Evolutionary conservation across 2,113 vertebrate genomes (phyloP).

Genomic region (Ursus arctos): DNA sequence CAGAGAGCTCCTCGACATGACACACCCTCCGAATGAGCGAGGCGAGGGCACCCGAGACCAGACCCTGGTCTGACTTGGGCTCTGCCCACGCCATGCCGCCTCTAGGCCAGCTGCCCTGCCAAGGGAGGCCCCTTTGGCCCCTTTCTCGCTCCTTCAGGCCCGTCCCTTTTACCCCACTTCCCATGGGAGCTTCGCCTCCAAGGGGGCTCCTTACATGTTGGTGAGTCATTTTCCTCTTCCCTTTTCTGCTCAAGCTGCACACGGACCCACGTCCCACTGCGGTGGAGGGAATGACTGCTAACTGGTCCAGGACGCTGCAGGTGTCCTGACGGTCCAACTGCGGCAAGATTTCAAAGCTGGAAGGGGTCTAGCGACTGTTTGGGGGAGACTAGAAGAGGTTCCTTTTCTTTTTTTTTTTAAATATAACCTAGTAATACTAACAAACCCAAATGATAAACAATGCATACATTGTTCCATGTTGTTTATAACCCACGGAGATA

Average conservation of each 20-base stretch:
- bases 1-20: not conserved
- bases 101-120: not conserved
- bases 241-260: not conserved
- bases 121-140: not conserved
- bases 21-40: not conserved
- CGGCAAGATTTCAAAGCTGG: not conserved
- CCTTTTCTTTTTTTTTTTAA: not conserved
- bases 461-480: not conserved
- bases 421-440: not conserved
- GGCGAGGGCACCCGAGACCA: not conserved
- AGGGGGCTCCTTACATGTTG: not conserved
- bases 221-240: not conserved
- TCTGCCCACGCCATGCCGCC: accelerated
- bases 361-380: not conserved
- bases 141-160: not conserved
- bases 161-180: not conserved
- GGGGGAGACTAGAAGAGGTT: not conserved
- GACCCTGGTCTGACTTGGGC: not conserved
- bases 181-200: not conserved
- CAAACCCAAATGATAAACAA: not conserved
- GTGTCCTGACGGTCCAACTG: not conserved
- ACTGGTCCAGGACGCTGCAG: not conserved
- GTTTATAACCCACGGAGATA: not conserved
- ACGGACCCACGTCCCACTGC: no score
- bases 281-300: not conserved